A percentile compares a stretch with the other conserved stretches of the same genome.
phyloP scores from a whole-genome alignment of 2,113 vertebrate species.

The Elachura formosa region DNA sequence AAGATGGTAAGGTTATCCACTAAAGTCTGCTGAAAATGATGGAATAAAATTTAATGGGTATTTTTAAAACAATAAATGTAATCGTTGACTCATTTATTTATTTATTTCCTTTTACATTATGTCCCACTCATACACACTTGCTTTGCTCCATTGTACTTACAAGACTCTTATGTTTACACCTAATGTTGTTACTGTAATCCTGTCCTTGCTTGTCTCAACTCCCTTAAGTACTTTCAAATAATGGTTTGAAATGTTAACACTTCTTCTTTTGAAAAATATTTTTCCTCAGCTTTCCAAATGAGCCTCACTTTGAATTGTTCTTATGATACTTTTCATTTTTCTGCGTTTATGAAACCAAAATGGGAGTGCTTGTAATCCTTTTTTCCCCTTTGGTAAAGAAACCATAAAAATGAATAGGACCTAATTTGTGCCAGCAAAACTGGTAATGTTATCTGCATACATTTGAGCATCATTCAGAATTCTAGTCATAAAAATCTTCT shows the following conservation, averaged over 20 bases:
- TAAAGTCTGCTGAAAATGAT: not conserved
- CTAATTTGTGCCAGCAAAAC: not conserved
- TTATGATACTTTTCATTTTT: not conserved
- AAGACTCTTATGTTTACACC: not conserved
- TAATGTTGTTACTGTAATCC: not conserved
- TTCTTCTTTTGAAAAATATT: not conserved
- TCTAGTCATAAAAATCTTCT: not conserved
- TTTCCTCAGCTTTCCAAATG: not conserved
- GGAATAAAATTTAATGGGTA: not conserved
- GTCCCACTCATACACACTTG: not conserved
- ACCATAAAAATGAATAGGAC: not conserved
- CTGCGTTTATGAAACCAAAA: not conserved
- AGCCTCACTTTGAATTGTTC: not conserved
- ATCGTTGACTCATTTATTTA: not conserved
- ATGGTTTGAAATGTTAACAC: not conserved
- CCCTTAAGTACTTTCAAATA: not conserved
- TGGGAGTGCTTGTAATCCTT: not conserved
- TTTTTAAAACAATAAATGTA: not conserved
- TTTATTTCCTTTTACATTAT: slow-evolving; percentile 1
- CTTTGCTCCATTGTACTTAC: not conserved
- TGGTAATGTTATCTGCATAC: not conserved
- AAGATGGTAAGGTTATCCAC: not conserved
- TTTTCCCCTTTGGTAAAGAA: not conserved
- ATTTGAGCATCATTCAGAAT: not conserved
- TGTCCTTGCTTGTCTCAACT: not conserved